These are phyloP conservation scores for Harpalus rufipes DNA, from an alignment of 2,888 invertebrate species.

Conservation along the genomic window DNA sequence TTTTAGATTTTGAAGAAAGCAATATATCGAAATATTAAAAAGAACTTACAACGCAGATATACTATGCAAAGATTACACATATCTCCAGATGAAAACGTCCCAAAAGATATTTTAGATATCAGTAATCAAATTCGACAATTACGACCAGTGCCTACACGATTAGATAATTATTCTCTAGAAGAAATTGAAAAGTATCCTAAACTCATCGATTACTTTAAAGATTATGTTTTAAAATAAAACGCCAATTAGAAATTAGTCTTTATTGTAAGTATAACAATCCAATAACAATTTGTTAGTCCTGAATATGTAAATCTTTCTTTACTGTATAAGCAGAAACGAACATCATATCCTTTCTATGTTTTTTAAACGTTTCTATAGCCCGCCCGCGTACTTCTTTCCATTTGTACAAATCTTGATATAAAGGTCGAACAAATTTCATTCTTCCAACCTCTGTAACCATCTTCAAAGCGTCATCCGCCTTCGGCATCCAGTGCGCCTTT, in stretches of 20 bases:
- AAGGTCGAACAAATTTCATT: slow-evolving; percentile 94
- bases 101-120: slow-evolving; percentile 87
- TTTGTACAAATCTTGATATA: slow-evolving; percentile 90
- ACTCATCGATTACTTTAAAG: slow-evolving; percentile 90
- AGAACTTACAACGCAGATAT: slow-evolving; percentile 87
- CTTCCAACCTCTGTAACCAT: slow-evolving; percentile 92
- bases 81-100: slow-evolving; percentile 87
- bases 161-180: slow-evolving; percentile 91
- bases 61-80: slow-evolving; percentile 93
- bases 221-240: slow-evolving; percentile 84
- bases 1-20: slow-evolving; percentile 91
- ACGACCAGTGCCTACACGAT: slow-evolving; percentile 87
- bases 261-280: slow-evolving; percentile 62
- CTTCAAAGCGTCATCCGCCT: slow-evolving; percentile 83
- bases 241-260: slow-evolving; percentile 35
- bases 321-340: slow-evolving; percentile 86
- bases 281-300: slow-evolving; percentile 69
- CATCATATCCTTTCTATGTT: slow-evolving; percentile 89
- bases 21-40: slow-evolving; percentile 87
- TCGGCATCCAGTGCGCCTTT: slow-evolving; percentile 84
- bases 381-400: slow-evolving; percentile 86
- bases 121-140: slow-evolving; percentile 91
- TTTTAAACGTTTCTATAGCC: slow-evolving; percentile 86
- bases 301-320: slow-evolving; percentile 86
- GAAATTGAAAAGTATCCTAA: slow-evolving; percentile 91